Evolutionary conservation across 2,888 invertebrate species (phyloP).

Genomic region (Anticlea derivata): DNA sequence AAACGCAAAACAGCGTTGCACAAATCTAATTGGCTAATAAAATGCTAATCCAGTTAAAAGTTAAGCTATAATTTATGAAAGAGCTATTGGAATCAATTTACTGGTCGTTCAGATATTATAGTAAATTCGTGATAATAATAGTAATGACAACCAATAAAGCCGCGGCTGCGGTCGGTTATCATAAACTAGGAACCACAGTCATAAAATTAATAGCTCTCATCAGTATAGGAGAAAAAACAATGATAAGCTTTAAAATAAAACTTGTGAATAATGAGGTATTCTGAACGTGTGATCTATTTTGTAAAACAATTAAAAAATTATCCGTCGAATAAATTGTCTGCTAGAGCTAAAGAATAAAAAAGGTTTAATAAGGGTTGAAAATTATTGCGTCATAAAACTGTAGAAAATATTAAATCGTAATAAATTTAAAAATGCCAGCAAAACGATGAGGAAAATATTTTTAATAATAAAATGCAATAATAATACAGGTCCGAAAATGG

Average conservation of each 20-base stretch:
- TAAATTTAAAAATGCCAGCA: too few relatives aligned
- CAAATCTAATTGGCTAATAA: constrained; percentile 5
- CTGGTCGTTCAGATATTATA: constrained; percentile 41
- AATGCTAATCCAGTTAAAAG: constrained; percentile 2
- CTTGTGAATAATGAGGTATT: constrained; percentile 8
- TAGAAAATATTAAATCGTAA: too few relatives aligned
- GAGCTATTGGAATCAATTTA: constrained; percentile 39
- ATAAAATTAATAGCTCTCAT: constrained; percentile 57
- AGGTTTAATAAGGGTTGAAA: too few relatives aligned
- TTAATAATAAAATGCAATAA: too few relatives aligned
- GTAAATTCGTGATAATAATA: constrained; percentile 41
- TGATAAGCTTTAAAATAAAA: constrained; percentile 22
- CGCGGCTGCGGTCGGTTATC: constrained; percentile 42
- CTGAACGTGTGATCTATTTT: not conserved
- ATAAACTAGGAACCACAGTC: constrained; percentile 49
- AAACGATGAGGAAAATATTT: too few relatives aligned
- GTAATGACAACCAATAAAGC: constrained; percentile 59
- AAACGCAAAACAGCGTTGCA: not conserved
- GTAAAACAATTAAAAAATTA: too few relatives aligned
- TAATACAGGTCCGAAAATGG: too few relatives aligned
- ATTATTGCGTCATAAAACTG: too few relatives aligned
- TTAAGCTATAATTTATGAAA: constrained; percentile 22
- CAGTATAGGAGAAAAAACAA: constrained; percentile 32
- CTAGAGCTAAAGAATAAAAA: too few relatives aligned
- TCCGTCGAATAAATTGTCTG: too few relatives aligned